A percentile compares a stretch with the other conserved stretches of the same genome.
Conservation (phyloP, 2,797 vertebrate genomes). For the Lithobates sylvaticus region DNA sequence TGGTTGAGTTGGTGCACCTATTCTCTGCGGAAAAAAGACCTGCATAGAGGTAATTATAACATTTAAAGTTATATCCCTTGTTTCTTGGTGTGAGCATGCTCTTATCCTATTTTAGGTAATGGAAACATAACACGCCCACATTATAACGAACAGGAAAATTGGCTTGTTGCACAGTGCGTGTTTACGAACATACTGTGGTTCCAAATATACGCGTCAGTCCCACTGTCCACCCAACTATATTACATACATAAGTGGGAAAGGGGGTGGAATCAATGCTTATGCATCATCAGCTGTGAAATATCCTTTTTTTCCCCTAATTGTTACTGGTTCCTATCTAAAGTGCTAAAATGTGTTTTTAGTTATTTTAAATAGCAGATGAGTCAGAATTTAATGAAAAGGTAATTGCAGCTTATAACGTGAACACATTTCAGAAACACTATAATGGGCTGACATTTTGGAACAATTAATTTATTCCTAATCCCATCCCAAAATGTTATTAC, state of each 20-base stretch:
- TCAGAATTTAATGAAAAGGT: constrained; percentile 63
- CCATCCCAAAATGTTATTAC: constrained; percentile 35
- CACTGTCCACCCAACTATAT: constrained; percentile 2
- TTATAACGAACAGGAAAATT: constrained; percentile 9
- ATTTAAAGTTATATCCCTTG: background rate
- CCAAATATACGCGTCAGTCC: background rate
- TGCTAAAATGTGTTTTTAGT: constrained; percentile 60
- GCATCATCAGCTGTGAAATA: constrained; percentile 57
- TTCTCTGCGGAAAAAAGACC: too few relatives aligned
- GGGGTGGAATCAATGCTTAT: constrained; percentile 29
- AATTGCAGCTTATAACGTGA: constrained; percentile 61
- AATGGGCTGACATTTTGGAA: constrained; percentile 59
- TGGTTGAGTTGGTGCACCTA: too few relatives aligned
- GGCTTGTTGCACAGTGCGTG: background rate
- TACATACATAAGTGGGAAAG: constrained; percentile 28
- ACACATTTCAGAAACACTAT: constrained; percentile 55
- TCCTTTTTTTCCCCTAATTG: constrained; percentile 51
- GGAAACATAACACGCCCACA: constrained; percentile 5
- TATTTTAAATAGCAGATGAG: constrained; percentile 63
- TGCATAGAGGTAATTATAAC: constrained; percentile 6
- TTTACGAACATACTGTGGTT: background rate
- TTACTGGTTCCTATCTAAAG: constrained; percentile 42
- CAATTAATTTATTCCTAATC: constrained; percentile 56
- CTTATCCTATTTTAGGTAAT: background rate
- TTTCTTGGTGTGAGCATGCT: background rate